These are phyloP conservation scores for Drosophila virilis DNA, from an alignment of 1,140 invertebrate species.

Conservation along the genomic window DNA sequence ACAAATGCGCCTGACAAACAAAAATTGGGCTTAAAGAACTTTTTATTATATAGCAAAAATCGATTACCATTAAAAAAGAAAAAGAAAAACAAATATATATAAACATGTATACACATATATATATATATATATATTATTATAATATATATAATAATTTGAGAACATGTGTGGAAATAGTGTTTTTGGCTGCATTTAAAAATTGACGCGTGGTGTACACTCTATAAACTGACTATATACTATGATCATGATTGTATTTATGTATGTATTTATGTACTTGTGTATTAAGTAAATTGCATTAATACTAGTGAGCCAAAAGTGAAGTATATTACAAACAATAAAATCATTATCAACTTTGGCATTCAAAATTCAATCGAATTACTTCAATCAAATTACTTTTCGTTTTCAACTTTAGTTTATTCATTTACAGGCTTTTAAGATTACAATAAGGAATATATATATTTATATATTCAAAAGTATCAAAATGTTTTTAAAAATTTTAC, in stretches of 20 bases:
- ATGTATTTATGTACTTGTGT: slow-evolving; percentile 63
- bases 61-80: slow-evolving; percentile 43
- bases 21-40: slow-evolving; percentile 51
- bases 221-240: slow-evolving; percentile 75
- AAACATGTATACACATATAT: neutral
- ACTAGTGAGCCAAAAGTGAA: slow-evolving; percentile 51
- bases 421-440: slow-evolving; percentile 7
- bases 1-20: slow-evolving; percentile 40
- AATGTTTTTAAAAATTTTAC: slow-evolving; percentile 30
- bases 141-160: slow-evolving; percentile 26
- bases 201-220: slow-evolving; percentile 45
- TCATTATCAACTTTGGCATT: slow-evolving; percentile 10
- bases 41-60: slow-evolving; percentile 72
- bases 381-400: slow-evolving; percentile 1
- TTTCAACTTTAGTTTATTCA: neutral
- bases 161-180: slow-evolving; percentile 54
- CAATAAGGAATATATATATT: neutral
- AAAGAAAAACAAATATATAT: slow-evolving; percentile 20
- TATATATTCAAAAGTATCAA: slow-evolving; percentile 28
- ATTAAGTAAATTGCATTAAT: slow-evolving; percentile 76
- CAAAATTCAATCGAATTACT: neutral
- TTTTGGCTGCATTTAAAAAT: slow-evolving; percentile 76
- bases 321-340: slow-evolving; percentile 15
- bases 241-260: slow-evolving; percentile 78
- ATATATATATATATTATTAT: slow-evolving; percentile 9